Evolutionary conservation across 1,140 invertebrate genomes (phyloP), one percentile per base, ranked within the genome.

Genomic region (Drosophila kanapiae): DNA sequence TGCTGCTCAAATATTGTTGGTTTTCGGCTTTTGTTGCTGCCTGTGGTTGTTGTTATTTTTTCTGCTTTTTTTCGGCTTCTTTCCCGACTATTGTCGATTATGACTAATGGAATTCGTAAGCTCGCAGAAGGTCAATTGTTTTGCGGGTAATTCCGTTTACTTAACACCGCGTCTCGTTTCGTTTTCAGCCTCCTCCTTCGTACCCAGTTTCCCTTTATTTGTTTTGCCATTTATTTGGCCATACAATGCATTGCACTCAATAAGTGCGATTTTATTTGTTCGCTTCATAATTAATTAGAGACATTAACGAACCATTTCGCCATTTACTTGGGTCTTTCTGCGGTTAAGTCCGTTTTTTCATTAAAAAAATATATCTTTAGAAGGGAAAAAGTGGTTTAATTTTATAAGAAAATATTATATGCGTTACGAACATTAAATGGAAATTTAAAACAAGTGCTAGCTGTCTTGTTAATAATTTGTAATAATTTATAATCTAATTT

Each of bases 31-130:
- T 60, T 43, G 51, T 38, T 56, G 33, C 48, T 51, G 29, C 14
- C 48, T 16, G 48, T 33, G n/a, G 27, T 49, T 29, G 48, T 35
- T 53, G 49, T 33, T 78, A 31, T 59, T 69, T 72, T 84, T 84
- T 42, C 33, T n/a, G 53, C 35, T 18, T 64, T 79, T 77, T 85
- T 86, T 86, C 40, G 82, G 75, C 65, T 86, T 85, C 75, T 72
- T 86, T 82, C 69, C 69, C 75, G 78, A 67, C 77, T 51, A 68
- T 82, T 82, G 78, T 82, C 82, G 82, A 86, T 86, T 86, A 86
- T 86, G 82, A 86, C 82, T 86, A 86, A 86, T 86, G 75, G 75
- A 78, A 80, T 77, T 76, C 78, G 79, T 86, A 86, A 86, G 82
- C 82, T 49, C 54, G 35, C 79, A 79, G 82, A 86, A 86, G 82